Percentiles rank a stretch among this genome's conserved stretches.
phyloP scores from a whole-genome alignment of 2,113 vertebrate species.

The Ctenomys sociabilis region DNA sequence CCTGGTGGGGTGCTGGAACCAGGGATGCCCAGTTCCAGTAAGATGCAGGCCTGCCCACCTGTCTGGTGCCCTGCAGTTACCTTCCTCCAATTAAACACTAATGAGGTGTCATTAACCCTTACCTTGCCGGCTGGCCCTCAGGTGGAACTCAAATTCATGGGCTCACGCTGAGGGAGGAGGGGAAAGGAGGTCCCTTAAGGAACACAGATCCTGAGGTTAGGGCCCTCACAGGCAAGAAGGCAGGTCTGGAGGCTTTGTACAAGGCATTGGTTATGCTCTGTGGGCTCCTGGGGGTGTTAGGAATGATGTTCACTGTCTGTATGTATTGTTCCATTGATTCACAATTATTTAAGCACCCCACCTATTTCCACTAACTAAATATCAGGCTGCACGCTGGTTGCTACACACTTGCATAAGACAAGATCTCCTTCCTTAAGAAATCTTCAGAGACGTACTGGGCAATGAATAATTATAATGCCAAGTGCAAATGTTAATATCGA shows the following conservation, averaged over 20 bases:
- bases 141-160: conserved; percentile 39
- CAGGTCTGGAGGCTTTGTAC: background rate
- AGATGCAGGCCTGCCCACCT: conserved; percentile 76
- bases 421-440: conserved; percentile 44
- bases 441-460: conserved; percentile 20
- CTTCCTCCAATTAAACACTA: conserved; percentile 79
- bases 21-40: conserved; percentile 50
- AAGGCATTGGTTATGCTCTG: background rate
- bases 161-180: background rate
- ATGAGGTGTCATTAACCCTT: conserved; percentile 81
- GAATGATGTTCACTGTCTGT: background rate
- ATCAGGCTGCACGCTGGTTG: background rate
- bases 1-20: conserved; percentile 57
- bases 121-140: conserved; percentile 63
- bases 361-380: conserved; percentile 9
- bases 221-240: background rate
- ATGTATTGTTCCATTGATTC: background rate
- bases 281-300: background rate
- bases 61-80: conserved; percentile 78
- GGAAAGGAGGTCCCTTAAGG: background rate
- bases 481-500: background rate
- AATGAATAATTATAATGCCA: conserved; percentile 36
- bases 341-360: conserved; percentile 32
- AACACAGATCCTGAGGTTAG: background rate
- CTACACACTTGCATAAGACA: background rate